Percentiles rank a stretch among this genome's conserved stretches.
Evolutionary conservation across 2,113 vertebrate species (phyloP).

Genomic region (Parotia lawesii): DNA sequence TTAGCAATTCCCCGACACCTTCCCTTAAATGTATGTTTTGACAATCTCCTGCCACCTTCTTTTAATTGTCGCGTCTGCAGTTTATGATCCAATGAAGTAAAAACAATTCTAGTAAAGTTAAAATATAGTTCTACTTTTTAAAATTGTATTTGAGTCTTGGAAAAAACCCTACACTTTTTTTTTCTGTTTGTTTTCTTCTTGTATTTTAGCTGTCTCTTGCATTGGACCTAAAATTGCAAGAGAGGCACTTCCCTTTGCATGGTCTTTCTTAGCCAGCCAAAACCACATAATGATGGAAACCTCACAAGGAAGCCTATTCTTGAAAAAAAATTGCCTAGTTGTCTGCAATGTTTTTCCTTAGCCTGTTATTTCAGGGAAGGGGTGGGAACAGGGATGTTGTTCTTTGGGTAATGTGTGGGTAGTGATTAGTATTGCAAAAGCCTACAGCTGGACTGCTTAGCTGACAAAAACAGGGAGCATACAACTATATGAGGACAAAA

Average conservation of each 20-base stretch:
- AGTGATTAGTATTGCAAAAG: constrained; percentile 49
- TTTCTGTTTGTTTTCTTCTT: not conserved
- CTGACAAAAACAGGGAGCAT: constrained; percentile 19
- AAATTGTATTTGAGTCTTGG: not conserved
- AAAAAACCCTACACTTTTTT: not conserved
- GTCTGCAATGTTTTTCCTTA: constrained; percentile 43
- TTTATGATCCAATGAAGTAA: not conserved
- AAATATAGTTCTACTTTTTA: not conserved
- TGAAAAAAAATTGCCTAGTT: not conserved
- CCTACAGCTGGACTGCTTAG: constrained; percentile 38
- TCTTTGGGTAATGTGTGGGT: constrained; percentile 42
- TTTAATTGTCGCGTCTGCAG: not conserved
- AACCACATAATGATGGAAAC: constrained; percentile 57
- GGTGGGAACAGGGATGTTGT: constrained; percentile 40
- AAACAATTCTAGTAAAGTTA: not conserved
- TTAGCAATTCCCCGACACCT: not conserved
- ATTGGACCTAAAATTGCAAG: constrained; percentile 14
- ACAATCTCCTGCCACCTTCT: not conserved
- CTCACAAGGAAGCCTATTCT: constrained; percentile 47
- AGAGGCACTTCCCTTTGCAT: constrained; percentile 27
- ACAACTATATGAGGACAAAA: not conserved
- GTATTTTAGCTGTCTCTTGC: constrained; percentile 11
- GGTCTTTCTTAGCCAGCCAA: constrained; percentile 30
- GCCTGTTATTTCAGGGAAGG: constrained; percentile 62
- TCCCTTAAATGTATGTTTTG: not conserved